phyloP scores from a whole-genome alignment of 2,797 vertebrate species.

The Falco berigora region DNA sequence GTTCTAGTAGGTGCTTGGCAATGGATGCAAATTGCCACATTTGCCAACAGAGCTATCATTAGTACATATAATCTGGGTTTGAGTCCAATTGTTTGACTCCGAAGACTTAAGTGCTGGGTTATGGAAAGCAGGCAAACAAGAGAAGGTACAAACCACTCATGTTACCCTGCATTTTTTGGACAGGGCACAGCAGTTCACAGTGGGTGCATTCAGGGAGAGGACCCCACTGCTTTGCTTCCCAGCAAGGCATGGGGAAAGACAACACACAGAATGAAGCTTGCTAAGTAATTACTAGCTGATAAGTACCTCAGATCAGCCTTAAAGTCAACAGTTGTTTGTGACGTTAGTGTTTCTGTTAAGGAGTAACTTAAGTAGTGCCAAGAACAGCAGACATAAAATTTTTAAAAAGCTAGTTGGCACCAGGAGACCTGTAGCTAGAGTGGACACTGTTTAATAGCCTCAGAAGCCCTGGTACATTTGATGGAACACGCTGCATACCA shows the following conservation, averaged over 20 bases:
- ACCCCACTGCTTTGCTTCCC: not conserved
- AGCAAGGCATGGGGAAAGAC: not conserved
- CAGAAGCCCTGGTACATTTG: not conserved
- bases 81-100: not conserved
- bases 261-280: not conserved
- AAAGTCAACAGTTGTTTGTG: not conserved
- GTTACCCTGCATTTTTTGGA: accelerated
- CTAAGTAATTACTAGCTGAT: not conserved
- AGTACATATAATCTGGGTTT: accelerated
- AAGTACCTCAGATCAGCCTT: not conserved
- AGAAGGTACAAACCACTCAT: accelerated
- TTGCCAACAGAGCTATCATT: not conserved
- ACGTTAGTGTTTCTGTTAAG: not conserved
- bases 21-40: not conserved
- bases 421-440: not conserved
- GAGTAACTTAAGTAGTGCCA: not conserved
- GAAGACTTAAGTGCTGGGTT: not conserved
- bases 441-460: too few relatives aligned
- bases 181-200: not conserved
- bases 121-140: not conserved
- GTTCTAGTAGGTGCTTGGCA: not conserved
- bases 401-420: not conserved
- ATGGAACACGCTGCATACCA: not conserved
- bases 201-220: not conserved
- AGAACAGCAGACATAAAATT: not conserved